Conservation (phyloP, 92 coral and sea anemone species). For the Blastomussa wellsi region DNA sequence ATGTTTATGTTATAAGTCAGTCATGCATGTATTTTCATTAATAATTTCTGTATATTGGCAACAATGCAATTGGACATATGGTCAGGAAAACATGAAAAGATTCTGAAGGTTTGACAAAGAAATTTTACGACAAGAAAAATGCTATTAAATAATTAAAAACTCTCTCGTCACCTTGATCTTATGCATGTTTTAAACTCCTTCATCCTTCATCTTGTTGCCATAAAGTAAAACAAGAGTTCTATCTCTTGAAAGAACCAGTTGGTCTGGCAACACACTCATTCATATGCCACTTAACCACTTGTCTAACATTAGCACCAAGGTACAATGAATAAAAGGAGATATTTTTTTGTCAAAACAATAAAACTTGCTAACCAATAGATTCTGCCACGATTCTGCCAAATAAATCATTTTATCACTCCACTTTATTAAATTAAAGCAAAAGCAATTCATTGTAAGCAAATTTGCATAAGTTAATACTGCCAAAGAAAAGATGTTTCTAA, state of each 20-base stretch:
- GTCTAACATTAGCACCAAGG: slow-evolving; percentile 17
- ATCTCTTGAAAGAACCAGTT: neutral
- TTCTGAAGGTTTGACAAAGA: neutral
- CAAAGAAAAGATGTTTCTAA: slow-evolving; percentile 24
- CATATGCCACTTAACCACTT: slow-evolving; percentile 17
- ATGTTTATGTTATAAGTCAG: neutral
- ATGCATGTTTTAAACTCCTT: slow-evolving; percentile 22
- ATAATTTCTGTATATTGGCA: slow-evolving; percentile 1
- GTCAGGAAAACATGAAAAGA: neutral
- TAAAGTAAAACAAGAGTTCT: neutral
- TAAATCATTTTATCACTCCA: neutral
- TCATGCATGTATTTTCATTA: neutral
- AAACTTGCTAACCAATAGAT: slow-evolving; percentile 29
- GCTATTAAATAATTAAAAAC: neutral
- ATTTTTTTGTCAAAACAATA: slow-evolving; percentile 1
- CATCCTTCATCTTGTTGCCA: neutral
- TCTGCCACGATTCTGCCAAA: slow-evolving; percentile 4
- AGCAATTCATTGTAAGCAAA: neutral
- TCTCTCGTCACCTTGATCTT: slow-evolving; percentile 31
- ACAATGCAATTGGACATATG: neutral
- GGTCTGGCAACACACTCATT: neutral
- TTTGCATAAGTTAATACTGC: slow-evolving; percentile 24
- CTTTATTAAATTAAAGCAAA: slow-evolving; percentile 3
- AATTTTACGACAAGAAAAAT: neutral
- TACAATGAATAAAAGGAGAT: slow-evolving; percentile 17